phyloP scores from a whole-genome alignment of 2,113 vertebrate genomes.

The Uria aalge region DNA sequence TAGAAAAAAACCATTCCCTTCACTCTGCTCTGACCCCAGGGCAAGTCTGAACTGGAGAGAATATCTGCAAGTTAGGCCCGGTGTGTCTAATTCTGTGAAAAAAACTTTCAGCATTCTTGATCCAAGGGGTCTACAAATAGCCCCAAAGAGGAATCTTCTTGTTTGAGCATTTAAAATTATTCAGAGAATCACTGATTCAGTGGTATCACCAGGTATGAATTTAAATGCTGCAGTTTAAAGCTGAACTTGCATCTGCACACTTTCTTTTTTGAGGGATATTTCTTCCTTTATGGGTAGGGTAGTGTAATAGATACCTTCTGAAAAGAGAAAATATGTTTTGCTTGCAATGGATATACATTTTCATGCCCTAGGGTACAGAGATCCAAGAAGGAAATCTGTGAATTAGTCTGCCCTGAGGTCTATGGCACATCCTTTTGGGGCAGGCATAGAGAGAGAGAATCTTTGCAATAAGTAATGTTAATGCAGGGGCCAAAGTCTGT shows the following conservation, averaged over 20 bases:
- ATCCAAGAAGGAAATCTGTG: not conserved
- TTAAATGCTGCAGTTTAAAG: not conserved
- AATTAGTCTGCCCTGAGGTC: not conserved
- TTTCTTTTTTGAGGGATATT: not conserved
- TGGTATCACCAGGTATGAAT: not conserved
- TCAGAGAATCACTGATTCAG: not conserved
- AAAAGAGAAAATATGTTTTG: not conserved
- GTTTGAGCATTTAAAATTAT: not conserved
- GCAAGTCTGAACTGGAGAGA: not conserved
- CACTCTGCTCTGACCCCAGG: not conserved
- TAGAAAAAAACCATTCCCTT: not conserved
- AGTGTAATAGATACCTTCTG: not conserved
- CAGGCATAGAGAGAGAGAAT: not conserved
- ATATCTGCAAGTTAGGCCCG: not conserved
- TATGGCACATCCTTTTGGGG: not conserved
- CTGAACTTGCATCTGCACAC: not conserved
- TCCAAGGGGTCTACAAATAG: not conserved
- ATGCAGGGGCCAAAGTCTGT: not conserved
- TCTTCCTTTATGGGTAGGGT: not conserved
- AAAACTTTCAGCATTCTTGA: not conserved
- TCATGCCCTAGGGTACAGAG: not conserved
- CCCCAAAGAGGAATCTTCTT: not conserved
- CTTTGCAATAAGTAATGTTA: not conserved
- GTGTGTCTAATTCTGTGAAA: not conserved
- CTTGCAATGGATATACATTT: not conserved